These are phyloP conservation scores for Drosophila kepulauana DNA, from an alignment of 1,140 invertebrate species.

Conservation along the genomic window DNA sequence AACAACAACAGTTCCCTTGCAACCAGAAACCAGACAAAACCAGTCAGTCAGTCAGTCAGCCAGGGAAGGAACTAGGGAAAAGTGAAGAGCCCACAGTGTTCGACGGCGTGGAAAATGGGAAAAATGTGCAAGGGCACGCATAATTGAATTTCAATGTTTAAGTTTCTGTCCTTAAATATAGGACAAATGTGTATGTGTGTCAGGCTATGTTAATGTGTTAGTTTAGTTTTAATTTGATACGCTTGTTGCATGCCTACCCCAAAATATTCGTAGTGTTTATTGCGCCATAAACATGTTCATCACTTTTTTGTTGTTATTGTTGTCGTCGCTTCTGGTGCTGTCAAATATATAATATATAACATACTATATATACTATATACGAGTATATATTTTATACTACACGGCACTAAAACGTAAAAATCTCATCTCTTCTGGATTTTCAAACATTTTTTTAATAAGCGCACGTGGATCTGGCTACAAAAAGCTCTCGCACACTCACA, in stretches of 20 bases:
- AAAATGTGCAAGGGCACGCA: conserved; percentile 70
- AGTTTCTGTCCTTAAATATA: conserved; percentile 14
- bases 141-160: conserved; percentile 65
- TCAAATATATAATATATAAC: not conserved
- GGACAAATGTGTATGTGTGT: not conserved
- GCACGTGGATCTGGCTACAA: conserved; percentile 60
- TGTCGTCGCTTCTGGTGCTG: not conserved
- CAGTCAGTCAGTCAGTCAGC: not conserved
- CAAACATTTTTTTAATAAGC: conserved; percentile 50
- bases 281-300: conserved; percentile 4
- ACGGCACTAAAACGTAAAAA: conserved; percentile 43
- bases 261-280: conserved; percentile 15
- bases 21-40: conserved; percentile 17
- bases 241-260: conserved; percentile 17
- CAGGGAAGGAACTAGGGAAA: no score
- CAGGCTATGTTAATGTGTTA: conserved; percentile 10
- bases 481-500: conserved; percentile 18
- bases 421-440: conserved; percentile 59
- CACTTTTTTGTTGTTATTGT: conserved; percentile 3
- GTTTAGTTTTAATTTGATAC: conserved; percentile 23
- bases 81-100: conserved; percentile 30
- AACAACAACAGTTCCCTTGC: not conserved
- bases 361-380: not conserved
- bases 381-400: conserved; percentile 19
- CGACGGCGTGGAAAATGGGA: conserved; percentile 70